Conservation (phyloP, 2,113 vertebrate species). For the Danio rerio region GRCz12tu NC_133185.1:11287501-11288000, state of each 20-base stretch:
- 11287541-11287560: too few relatives aligned
- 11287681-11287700: too few relatives aligned
- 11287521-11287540: too few relatives aligned
- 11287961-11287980: not conserved
- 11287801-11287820: not conserved
- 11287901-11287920: not conserved
- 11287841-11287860: not conserved
- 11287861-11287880: not conserved
- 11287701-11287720: too few relatives aligned
- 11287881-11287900: conserved; percentile 2
- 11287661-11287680: too few relatives aligned
- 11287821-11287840: not conserved
- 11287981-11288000: conserved; percentile 45
- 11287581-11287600: too few relatives aligned
- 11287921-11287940: not conserved
- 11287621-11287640: too few relatives aligned
- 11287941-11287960: conserved; percentile 5
- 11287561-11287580: too few relatives aligned
- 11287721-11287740: too few relatives aligned
- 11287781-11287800: not conserved
- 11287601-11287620: too few relatives aligned
- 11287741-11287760: not conserved
- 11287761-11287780: not conserved
- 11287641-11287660: too few relatives aligned
- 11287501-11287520: too few relatives aligned